Percentiles rank a stretch among this genome's conserved stretches.
phyloP scores from a whole-genome alignment of 2,113 vertebrate genomes.

The Ia io region DNA sequence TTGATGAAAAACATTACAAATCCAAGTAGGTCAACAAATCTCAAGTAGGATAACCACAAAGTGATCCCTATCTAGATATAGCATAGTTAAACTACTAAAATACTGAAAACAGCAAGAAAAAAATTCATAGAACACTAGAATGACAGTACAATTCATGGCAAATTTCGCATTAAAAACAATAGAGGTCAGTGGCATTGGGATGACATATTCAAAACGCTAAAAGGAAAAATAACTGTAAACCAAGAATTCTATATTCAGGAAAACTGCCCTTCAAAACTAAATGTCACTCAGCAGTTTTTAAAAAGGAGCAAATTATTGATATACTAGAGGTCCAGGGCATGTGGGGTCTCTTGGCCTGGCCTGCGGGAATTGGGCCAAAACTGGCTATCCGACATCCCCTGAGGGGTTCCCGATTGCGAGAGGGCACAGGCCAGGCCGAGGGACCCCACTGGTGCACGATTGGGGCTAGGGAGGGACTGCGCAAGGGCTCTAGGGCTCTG shows the following conservation, averaged over 20 bases:
- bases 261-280: constrained; percentile 1
- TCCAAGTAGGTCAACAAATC: not conserved
- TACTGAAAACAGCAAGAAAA: not conserved
- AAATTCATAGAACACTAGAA: not conserved
- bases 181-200: not conserved
- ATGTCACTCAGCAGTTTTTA: not conserved
- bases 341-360: too few relatives aligned
- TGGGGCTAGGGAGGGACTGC: too few relatives aligned
- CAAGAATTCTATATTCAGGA: not conserved
- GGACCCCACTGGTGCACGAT: too few relatives aligned
- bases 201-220: not conserved
- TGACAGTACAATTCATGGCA: not conserved
- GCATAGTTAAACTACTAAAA: not conserved
- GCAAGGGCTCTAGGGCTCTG: too few relatives aligned
- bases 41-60: not conserved
- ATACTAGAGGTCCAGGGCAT: not conserved
- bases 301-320: not conserved
- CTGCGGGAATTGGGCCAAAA: too few relatives aligned
- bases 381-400: too few relatives aligned
- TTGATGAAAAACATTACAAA: not conserved
- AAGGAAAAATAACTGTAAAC: not conserved
- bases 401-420: too few relatives aligned
- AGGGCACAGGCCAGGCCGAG: too few relatives aligned
- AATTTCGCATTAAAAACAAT: not conserved
- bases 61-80: not conserved